Evolutionary conservation across 2,797 vertebrate genomes (phyloP).

Genomic region (Onychomys torridus): DNA sequence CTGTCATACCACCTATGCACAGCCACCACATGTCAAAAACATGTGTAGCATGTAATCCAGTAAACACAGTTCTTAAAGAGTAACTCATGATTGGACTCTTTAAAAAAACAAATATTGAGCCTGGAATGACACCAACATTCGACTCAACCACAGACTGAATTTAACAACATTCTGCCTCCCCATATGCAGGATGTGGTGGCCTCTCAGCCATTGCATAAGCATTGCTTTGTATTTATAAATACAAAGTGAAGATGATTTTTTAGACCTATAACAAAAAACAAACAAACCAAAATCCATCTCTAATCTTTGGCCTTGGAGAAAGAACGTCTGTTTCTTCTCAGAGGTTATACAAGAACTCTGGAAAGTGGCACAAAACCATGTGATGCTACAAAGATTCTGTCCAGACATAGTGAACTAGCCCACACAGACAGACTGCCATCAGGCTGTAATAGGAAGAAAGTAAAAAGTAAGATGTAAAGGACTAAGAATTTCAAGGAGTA

Average conservation of each 20-base stretch:
- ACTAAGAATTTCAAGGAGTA: not conserved
- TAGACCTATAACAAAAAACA: not conserved
- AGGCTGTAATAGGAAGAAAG: not conserved
- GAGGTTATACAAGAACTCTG: not conserved
- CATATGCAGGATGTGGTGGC: not conserved
- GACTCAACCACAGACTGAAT: not conserved
- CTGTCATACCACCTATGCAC: not conserved
- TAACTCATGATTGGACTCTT: not conserved
- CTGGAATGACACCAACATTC: not conserved
- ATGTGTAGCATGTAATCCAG: not conserved
- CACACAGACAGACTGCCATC: not conserved
- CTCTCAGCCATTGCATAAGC: not conserved
- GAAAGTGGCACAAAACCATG: not conserved
- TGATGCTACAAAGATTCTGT: not conserved
- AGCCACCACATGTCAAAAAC: constrained; percentile 10
- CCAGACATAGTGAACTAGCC: not conserved
- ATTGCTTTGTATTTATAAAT: not conserved
- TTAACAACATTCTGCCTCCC: not conserved
- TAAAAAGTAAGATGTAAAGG: constrained; percentile 10
- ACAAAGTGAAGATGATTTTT: not conserved
- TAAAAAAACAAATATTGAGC: constrained; percentile 11
- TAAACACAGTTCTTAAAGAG: constrained; percentile 34
- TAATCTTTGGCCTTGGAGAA: not conserved
- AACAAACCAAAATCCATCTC: not conserved
- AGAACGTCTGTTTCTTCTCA: not conserved